Evolutionary conservation across 2,113 vertebrate genomes (phyloP), one percentile per base, ranked within the genome.

Genomic region (Ciconia stormi): DNA sequence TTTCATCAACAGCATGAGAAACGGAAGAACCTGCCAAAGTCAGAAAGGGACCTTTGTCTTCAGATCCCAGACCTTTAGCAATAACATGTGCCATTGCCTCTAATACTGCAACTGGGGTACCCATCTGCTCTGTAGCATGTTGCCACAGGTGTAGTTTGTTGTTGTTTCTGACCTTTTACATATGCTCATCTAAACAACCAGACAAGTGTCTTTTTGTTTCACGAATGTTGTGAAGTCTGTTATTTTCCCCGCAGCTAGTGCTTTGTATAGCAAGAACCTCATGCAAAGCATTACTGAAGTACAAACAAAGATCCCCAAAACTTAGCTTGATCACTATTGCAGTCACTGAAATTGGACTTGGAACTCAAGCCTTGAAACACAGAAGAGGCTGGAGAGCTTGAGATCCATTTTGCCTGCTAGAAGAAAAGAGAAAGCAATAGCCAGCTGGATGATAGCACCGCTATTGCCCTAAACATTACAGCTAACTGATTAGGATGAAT

Each of bases 131-230:
- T 50, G 77, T 55, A 70, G 11, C 6, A 7, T 96, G 91, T 97
- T 98, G 96, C 97, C 92, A 93, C 97, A 98, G 97, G 95, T 98
- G 95, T 96, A 94, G 96, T 89, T 93, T 95, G 89, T 95, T 97
- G 89, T 89, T 97, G 71, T 88, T 97, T 94, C 97, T 98, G 95
- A 97, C 90, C 65, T 95, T 93, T 97, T 92, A 94, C 95, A 96
- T 87, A 78, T 89, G 91, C 95, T 97, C 78, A 83, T 89, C 87
- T 92, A 94, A 97, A 97, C 96, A 98, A 94, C 62, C 52, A 87
- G 76, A 96, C 47, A 32, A 98, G 72, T 7, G 20, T 93, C 85
- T 91, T 97, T 97, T 96, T 98, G 97, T 97, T 97, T 94, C 93
- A 92, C 38, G 2, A 79, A 63, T 55, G 27, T 73, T 93, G 44